Percentiles rank a stretch among this genome's conserved stretches.
phyloP scores from a whole-genome alignment of 2,113 vertebrate genomes.

The Nothocercus nigrocapillus region DNA sequence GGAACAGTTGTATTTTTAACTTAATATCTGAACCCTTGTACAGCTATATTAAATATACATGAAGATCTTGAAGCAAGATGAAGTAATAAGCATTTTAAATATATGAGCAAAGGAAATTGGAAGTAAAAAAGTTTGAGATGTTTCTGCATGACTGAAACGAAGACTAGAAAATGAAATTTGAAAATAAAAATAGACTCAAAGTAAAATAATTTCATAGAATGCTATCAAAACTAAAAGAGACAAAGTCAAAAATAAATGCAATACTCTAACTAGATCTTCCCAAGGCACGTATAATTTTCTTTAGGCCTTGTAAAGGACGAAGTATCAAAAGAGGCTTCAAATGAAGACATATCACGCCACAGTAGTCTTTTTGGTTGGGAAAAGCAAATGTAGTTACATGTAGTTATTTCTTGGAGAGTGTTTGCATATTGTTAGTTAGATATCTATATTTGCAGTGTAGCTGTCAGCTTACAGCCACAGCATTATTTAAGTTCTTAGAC shows the following conservation, averaged over 20 bases:
- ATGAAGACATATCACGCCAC: conserved; percentile 24
- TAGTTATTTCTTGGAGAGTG: conserved; percentile 22
- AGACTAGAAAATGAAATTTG: background rate
- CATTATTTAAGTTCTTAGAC: background rate
- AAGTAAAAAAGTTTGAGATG: background rate
- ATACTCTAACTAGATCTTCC: conserved; percentile 36
- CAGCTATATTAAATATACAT: background rate
- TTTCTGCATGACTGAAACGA: background rate
- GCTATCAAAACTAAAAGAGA: conserved; percentile 19
- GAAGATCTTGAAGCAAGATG: background rate
- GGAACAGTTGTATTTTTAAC: background rate
- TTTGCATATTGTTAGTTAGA: conserved; percentile 36
- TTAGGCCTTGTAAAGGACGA: conserved; percentile 33
- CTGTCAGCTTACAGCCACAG: background rate
- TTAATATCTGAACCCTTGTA: background rate
- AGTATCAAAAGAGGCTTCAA: conserved; percentile 43
- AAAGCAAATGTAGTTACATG: background rate
- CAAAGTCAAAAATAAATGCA: conserved; percentile 2
- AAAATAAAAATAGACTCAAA: background rate
- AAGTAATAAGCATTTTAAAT: background rate
- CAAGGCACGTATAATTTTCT: conserved; percentile 13
- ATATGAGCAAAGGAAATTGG: background rate
- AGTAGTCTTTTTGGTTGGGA: conserved; percentile 40
- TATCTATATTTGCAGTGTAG: background rate
- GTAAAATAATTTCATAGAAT: background rate